These are phyloP conservation scores for Istiophorus platypterus DNA, from an alignment of 2,113 vertebrate genomes.

Conservation along the genomic window DNA sequence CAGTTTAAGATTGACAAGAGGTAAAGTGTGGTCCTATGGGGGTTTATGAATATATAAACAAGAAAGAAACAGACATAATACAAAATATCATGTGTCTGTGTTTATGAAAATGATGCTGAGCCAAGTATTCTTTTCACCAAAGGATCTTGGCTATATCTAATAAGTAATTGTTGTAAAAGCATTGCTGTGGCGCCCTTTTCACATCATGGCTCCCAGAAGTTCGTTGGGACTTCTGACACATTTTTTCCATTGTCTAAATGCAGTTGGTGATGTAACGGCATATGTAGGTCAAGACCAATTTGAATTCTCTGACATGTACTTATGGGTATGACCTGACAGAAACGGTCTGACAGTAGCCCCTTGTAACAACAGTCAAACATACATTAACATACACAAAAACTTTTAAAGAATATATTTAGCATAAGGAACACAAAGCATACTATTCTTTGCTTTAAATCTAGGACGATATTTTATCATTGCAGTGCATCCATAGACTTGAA, in stretches of 20 bases:
- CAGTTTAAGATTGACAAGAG: conserved; percentile 3
- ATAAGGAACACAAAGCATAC: not conserved
- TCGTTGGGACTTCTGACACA: conserved; percentile 12
- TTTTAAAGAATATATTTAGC: conserved; percentile 23
- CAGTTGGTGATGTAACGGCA: conserved; percentile 66
- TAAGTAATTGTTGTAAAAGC: not conserved
- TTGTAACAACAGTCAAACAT: not conserved
- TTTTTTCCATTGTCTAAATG: conserved; percentile 47
- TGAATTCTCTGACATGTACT: conserved; percentile 35
- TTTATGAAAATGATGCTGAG: not conserved
- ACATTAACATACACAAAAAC: not conserved
- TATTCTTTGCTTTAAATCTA: not conserved
- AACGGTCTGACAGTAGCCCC: conserved; percentile 5
- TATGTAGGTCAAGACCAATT: conserved; percentile 65
- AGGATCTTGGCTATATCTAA: not conserved
- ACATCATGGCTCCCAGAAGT: conserved; percentile 6
- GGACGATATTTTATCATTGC: not conserved
- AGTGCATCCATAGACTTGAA: not conserved
- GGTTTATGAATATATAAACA: not conserved
- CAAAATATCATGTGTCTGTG: not conserved
- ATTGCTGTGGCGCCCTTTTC: not conserved
- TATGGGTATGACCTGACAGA: conserved; percentile 20
- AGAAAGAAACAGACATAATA: not conserved
- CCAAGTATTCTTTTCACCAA: not conserved
- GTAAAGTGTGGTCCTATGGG: not conserved